Evolutionary conservation across 2,797 vertebrate species (phyloP), one percentile per base, ranked within the genome.

Genomic region (Cetoscarus ocellatus): DNA sequence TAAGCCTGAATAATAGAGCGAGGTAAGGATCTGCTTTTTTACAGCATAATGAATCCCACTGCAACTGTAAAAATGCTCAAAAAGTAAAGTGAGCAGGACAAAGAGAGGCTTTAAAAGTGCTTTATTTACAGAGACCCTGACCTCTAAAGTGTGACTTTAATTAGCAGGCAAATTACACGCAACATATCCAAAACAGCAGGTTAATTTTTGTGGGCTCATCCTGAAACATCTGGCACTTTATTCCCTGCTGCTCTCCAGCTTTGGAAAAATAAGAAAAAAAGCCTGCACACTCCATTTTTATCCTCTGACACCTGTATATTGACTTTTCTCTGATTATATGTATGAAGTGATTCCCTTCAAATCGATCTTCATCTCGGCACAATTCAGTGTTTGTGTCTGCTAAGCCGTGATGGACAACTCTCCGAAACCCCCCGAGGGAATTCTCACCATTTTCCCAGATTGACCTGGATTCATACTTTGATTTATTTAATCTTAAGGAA

Each of bases 1-100:
- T 91, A 88, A 82, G 76, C 47, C 75, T 93, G 89, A 94, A 95
- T 94, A 91, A 94, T 88, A 88, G 75, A 93, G 89, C 67, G 72
- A 79, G 76, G 54, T 70, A 83, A 83, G 84, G 82, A 80, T 73
- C 84, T 82, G 74, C 67, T 84, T 91, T 86, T 80, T 77, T 80
- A 63, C 85, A 73, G 73, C 63, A 82, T 92, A 91, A 93, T 90
- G 87, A 93, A 85, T 89, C 85, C 82, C 75, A 67, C 66, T 35
- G 83, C 38, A 73, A 77, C 83, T 76, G 51, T 68, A 85, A 85
- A 27, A 82, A 60, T 75, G 51, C 71, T 81, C 63, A 83, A 85
- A 81, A 57, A 38, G 62, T 44, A 7, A 67, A 75, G 77, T 63
- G 76, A 89, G 79, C 74, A 77, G 56, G 55, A 51, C 15, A 65